phyloP scores from a whole-genome alignment of 2,888 invertebrate species.

The Drosophila crucigera region DNA sequence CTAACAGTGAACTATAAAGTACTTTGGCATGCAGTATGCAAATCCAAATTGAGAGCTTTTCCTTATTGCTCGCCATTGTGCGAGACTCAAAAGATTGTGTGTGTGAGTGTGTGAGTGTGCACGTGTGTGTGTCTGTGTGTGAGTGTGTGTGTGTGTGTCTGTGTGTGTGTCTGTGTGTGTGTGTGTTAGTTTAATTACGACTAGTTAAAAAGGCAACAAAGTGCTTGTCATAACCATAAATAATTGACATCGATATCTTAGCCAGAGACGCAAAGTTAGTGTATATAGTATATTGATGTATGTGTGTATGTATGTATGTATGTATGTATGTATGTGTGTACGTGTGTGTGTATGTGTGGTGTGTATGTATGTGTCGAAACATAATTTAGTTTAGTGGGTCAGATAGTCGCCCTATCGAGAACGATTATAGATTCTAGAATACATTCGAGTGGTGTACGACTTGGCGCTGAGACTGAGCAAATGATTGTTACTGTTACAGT shows the following conservation, averaged over 20 bases:
- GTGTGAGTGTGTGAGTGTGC: slow-evolving; percentile 9
- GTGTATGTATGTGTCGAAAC: background rate
- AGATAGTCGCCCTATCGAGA: slow-evolving; percentile 9
- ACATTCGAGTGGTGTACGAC: slow-evolving; percentile 11
- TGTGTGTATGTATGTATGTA: background rate
- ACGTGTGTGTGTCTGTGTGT: slow-evolving; percentile 15
- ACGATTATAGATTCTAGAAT: background rate
- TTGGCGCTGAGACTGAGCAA: slow-evolving; percentile 56
- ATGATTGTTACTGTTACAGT: slow-evolving; percentile 41
- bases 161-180: slow-evolving; percentile 14
- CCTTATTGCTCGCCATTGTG: slow-evolving; percentile 26
- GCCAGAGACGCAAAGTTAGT: slow-evolving; percentile 10
- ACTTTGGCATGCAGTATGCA: slow-evolving; percentile 43
- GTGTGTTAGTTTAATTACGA: slow-evolving; percentile 23
- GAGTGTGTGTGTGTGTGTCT: slow-evolving; percentile 21
- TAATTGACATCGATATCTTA: slow-evolving; percentile 64
- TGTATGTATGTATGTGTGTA: background rate
- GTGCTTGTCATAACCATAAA: slow-evolving; percentile 49
- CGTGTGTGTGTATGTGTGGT: background rate
- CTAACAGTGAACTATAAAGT: slow-evolving; percentile 14
- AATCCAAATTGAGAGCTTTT: slow-evolving; percentile 20
- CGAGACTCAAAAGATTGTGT: slow-evolving; percentile 1
- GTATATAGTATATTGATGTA: background rate
- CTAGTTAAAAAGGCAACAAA: slow-evolving; percentile 56
- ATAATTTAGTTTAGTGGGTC: slow-evolving; percentile 3